These are phyloP conservation scores for Eremobia ochroleuca DNA, from an alignment of 2,888 invertebrate species.

Conservation along the genomic window DNA sequence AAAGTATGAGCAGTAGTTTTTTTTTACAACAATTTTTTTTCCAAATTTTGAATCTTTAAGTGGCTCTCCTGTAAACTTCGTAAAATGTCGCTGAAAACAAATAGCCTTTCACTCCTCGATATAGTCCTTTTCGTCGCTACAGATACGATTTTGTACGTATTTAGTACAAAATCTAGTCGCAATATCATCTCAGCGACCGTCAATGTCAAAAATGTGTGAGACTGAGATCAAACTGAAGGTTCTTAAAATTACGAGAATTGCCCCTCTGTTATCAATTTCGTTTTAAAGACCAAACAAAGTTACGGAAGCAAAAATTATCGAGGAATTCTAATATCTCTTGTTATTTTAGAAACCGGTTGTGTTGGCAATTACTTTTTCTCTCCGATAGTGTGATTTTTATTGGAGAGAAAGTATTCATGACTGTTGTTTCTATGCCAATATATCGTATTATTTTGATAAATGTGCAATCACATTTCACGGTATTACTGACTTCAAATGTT, in stretches of 20 bases:
- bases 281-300: background rate
- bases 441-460: constrained; percentile 19
- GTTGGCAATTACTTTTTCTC: constrained; percentile 31
- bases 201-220: no score
- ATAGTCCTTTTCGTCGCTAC: no score
- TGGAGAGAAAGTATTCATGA: constrained; percentile 49
- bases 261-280: no score
- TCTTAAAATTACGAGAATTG: background rate
- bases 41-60: no score
- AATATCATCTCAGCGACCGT: no score
- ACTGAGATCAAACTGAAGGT: background rate
- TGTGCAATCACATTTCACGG: background rate
- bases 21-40: no score
- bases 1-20: no score
- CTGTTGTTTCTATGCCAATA: constrained; percentile 4
- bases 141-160: no score
- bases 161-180: no score
- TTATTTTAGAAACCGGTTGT: constrained; percentile 48
- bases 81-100: no score
- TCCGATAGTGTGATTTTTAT: constrained; percentile 41
- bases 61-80: no score
- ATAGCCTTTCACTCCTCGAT: no score
- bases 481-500: background rate
- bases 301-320: background rate
- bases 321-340: constrained; percentile 22